A percentile compares a stretch with the other conserved stretches of the same genome.
These are phyloP conservation scores for Rhopalosiphum nymphaeae DNA, from an alignment of 2,888 invertebrate genomes.

Conservation along the genomic window DNA sequence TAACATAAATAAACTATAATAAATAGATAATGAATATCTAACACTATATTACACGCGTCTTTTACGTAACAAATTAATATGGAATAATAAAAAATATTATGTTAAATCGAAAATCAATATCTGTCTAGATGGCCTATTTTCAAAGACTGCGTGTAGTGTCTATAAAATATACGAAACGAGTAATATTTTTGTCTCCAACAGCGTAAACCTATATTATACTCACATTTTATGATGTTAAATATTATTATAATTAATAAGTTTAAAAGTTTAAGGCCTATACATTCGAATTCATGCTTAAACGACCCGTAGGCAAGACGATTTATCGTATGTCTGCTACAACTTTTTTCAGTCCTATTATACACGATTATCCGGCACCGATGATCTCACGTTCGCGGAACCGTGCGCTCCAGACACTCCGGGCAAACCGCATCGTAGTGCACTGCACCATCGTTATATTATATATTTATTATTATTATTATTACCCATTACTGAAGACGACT, in stretches of 20 bases:
- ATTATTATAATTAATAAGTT: background rate
- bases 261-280: background rate
- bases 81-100: background rate
- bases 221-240: too few relatives aligned
- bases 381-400: background rate
- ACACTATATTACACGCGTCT: slow-evolving; percentile 6
- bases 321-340: background rate
- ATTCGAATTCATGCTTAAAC: background rate
- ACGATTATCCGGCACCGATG: background rate
- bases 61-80: background rate
- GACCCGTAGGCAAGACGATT: background rate
- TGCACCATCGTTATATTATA: too few relatives aligned
- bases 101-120: slow-evolving; percentile 8
- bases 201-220: too few relatives aligned
- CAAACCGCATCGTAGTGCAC: too few relatives aligned
- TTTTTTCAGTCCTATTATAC: background rate
- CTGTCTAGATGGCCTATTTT: background rate
- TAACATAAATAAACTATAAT: slow-evolving; percentile 21
- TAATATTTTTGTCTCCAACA: background rate
- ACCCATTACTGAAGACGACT: background rate
- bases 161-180: background rate
- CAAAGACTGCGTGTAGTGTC: background rate
- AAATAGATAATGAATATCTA: background rate
- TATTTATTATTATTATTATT: background rate
- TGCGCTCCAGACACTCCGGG: too few relatives aligned